Evolutionary conservation across 92 coral and sea anemone species (phyloP).

Genomic region (Paragorgia papillata): DNA sequence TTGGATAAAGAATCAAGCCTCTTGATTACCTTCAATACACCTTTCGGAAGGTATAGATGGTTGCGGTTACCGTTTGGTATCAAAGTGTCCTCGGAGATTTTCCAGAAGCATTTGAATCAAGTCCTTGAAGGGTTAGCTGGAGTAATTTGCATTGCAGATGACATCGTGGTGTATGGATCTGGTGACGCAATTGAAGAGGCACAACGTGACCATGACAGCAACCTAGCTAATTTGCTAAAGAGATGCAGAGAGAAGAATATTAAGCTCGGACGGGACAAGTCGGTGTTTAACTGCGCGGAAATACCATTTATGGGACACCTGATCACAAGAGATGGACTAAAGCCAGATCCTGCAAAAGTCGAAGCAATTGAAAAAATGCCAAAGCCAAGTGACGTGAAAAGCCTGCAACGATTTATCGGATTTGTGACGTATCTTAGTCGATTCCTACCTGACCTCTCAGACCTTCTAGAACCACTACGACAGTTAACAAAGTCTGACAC

Average conservation of each 20-base stretch:
- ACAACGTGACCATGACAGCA: no score
- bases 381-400: slow-evolving; percentile 23
- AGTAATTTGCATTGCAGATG: no score
- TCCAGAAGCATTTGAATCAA: no score
- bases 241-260: slow-evolving; percentile 24
- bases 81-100: no score
- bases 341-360: slow-evolving; percentile 26
- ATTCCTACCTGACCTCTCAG: slow-evolving; percentile 47
- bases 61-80: no score
- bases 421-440: slow-evolving; percentile 30
- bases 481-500: slow-evolving; percentile 19
- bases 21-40: no score
- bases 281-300: slow-evolving; percentile 1
- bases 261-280: slow-evolving; percentile 40
- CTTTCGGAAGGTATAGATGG: no score
- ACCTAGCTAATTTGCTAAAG: no score
- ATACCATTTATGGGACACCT: slow-evolving; percentile 45
- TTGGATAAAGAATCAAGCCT: no score
- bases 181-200: no score
- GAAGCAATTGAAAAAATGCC: slow-evolving; percentile 29
- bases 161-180: no score
- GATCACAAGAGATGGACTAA: slow-evolving; percentile 34
- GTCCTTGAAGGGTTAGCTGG: no score
- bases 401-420: slow-evolving; percentile 33
- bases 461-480: slow-evolving; percentile 20